Evolutionary conservation across 1,140 invertebrate genomes (phyloP).

Genomic region (Rhagoletis pomonella): DNA sequence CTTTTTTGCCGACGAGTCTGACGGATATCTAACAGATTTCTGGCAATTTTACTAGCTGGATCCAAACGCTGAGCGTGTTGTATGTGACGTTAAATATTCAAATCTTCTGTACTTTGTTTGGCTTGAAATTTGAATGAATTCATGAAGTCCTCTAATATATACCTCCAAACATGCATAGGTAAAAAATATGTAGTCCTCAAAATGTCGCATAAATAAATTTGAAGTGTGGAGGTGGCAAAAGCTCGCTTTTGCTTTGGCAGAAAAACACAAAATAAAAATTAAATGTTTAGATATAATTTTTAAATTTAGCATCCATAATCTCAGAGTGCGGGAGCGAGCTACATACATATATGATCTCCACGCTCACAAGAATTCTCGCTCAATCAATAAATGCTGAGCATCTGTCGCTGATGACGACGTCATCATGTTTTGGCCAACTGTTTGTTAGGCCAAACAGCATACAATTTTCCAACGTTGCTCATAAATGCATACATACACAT

Average conservation of each 20-base stretch:
- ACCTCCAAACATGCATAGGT: too few species aligned
- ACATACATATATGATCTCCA: too few species aligned
- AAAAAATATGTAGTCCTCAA: background rate
- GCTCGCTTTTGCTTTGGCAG: background rate
- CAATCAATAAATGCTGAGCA: background rate
- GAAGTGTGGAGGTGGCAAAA: background rate
- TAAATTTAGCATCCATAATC: conserved; percentile 47
- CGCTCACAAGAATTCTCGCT: background rate
- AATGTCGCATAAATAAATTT: conserved; percentile 9
- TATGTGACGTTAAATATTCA: too few species aligned
- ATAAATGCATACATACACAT: background rate
- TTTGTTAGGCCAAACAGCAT: background rate
- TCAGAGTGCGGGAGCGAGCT: background rate
- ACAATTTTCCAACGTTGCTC: background rate
- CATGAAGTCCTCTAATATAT: too few species aligned
- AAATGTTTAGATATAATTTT: background rate
- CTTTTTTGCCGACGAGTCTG: too few species aligned
- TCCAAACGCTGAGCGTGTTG: too few species aligned
- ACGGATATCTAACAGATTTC: too few species aligned
- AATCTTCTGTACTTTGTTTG: too few species aligned
- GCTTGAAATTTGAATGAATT: too few species aligned
- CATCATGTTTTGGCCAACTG: conserved; percentile 1
- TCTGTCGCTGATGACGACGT: background rate
- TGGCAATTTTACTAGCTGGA: too few species aligned
- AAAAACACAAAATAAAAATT: background rate